Conservation (phyloP, 2,113 vertebrate genomes). For the Phainopepla nitens region DNA sequence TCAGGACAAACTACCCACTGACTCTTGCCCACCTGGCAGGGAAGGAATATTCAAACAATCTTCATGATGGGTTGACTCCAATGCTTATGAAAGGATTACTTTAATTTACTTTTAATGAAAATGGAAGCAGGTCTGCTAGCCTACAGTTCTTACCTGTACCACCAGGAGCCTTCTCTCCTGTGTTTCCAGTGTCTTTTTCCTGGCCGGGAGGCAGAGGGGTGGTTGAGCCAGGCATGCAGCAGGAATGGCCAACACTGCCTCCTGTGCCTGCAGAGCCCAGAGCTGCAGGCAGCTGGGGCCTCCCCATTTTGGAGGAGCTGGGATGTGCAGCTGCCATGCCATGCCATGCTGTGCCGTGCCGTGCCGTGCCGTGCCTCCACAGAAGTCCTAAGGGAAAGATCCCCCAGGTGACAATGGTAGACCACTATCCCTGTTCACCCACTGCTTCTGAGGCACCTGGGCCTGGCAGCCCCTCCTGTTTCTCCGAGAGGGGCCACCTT, state of each 20-base stretch:
- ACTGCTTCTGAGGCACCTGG: not conserved
- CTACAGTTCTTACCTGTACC: not conserved
- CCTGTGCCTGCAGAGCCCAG: not conserved
- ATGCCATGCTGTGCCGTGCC: too few relatives aligned
- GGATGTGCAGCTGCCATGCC: not conserved
- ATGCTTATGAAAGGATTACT: not conserved
- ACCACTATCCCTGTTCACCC: not conserved
- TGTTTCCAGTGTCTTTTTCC: not conserved
- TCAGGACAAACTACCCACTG: not conserved
- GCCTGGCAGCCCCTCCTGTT: not conserved
- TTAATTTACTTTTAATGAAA: not conserved
- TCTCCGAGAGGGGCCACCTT: not conserved
- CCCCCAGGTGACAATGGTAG: not conserved
- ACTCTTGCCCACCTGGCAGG: not conserved
- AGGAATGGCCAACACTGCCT: accelerated
- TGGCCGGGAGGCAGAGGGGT: not conserved
- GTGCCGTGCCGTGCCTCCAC: not conserved
- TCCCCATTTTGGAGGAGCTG: not conserved
- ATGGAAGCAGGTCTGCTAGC: not conserved
- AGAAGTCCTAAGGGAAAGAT: not conserved
- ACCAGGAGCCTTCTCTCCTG: not conserved
- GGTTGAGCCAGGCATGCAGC: accelerated
- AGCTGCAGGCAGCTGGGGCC: not conserved
- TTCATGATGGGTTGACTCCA: not conserved
- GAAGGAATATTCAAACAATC: not conserved